Evolutionary conservation across 2,113 vertebrate genomes (phyloP).

Genomic region (Silurus glanis): DNA sequence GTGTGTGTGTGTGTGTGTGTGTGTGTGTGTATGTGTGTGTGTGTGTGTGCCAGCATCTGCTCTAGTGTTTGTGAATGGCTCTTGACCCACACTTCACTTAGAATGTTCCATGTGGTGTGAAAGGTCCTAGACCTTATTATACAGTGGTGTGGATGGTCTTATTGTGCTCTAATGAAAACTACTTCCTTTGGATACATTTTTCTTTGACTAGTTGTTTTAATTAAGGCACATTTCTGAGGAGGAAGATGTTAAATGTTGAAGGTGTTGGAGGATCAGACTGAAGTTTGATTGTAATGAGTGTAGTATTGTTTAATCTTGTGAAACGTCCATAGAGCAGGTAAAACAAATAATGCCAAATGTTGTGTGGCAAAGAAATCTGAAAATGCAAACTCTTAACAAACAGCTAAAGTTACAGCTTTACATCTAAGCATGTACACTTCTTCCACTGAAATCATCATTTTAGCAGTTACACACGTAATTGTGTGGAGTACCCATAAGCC

Average conservation of each 20-base stretch:
- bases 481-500: too few species aligned
- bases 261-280: not conserved
- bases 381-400: not conserved
- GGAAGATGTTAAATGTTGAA: not conserved
- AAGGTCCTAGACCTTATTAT: constrained; percentile 13
- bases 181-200: not conserved
- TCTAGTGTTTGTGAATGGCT: constrained; percentile 21
- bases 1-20: constrained; percentile 22
- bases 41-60: not conserved
- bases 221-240: not conserved
- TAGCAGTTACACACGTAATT: not conserved
- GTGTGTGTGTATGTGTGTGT: constrained; percentile 2
- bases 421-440: not conserved
- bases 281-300: not conserved
- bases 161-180: not conserved
- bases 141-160: not conserved
- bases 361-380: not conserved
- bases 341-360: not conserved
- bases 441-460: not conserved
- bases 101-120: not conserved
- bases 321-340: not conserved
- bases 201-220: not conserved
- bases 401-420: not conserved
- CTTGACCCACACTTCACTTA: constrained; percentile 28
- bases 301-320: not conserved